phyloP scores from a whole-genome alignment of 2,888 invertebrate species.

The Drosophila acutilabella region DNA sequence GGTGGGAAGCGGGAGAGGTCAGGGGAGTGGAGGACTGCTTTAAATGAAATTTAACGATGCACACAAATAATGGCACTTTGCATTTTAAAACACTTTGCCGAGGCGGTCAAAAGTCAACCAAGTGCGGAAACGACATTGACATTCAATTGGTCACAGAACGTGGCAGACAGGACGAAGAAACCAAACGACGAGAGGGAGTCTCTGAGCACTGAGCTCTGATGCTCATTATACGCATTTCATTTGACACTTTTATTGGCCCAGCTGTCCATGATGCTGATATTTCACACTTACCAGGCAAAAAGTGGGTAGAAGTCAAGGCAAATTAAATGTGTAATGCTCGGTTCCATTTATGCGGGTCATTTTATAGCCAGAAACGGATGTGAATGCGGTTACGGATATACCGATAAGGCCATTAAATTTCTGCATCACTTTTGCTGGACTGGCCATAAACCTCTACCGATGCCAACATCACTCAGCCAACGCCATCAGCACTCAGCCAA shows the following conservation, averaged over 20 bases:
- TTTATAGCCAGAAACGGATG: conserved; percentile 73
- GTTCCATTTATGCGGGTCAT: conserved; percentile 74
- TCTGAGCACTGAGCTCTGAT: conserved; percentile 35
- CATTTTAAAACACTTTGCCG: conserved; percentile 74
- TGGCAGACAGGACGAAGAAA: not conserved
- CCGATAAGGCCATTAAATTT: conserved; percentile 74
- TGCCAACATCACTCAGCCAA: conserved; percentile 61
- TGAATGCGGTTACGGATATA: conserved; percentile 47
- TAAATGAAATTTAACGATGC: conserved; percentile 79
- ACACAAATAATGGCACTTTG: conserved; percentile 76
- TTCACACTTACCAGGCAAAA: conserved; percentile 50
- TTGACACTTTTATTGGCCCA: conserved; percentile 80
- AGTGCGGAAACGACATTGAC: conserved; percentile 58
- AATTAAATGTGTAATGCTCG: conserved; percentile 65
- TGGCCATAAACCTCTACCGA: conserved; percentile 61
- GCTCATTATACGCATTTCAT: conserved; percentile 76
- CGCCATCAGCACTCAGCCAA: conserved; percentile 66
- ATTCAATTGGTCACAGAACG: conserved; percentile 58
- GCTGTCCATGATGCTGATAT: conserved; percentile 58
- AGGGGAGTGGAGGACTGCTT: conserved; percentile 49
- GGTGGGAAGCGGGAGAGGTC: not conserved
- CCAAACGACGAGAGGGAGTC: conserved; percentile 4
- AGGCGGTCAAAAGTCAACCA: conserved; percentile 58
- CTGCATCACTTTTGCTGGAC: conserved; percentile 54
- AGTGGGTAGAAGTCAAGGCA: conserved; percentile 17